Base-by-base conservation (phyloP, 2,797 vertebrate species). In the Iguana delicatissima region DNA sequence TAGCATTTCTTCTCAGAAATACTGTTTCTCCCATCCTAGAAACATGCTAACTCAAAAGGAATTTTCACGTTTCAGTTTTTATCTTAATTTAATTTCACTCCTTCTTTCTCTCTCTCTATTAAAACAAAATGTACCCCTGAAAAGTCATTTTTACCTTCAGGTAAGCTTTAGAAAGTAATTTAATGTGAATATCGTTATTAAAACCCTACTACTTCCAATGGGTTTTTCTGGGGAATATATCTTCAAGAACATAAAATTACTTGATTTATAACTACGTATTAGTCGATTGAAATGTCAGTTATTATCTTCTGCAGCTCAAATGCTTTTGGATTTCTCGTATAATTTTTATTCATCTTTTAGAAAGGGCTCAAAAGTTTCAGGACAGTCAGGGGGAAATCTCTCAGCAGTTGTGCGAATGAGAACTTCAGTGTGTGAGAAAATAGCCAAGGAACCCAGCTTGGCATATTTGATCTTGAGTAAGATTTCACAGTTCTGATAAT, bases 271-370 rank as follows among this genome's bases (percentile, higher is more conserved):
- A 85, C 90, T 89, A 80, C 89, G 32, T 62, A 93, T 95, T 96
- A 95, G 86, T 95, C 90, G 84, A 93, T 85, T 94, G 89, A 96
- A 96, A 97, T 94, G 90, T 92, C 96, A 96, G 89, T 96, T 96
- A 95, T 95, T 94, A 95, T 95, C 93, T 94, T 24, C 64, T 72
- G 86, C 35, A 91, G 76, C 24, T 96, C 96, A 95, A 62, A 94
- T 91, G 93, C 88, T 72, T 95, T 46, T 94, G 91, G 52, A 94
- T 95, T 76, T 96, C 76, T 85, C 91, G 74, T 85, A 93, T 92
- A 94, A 95, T 95, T 96, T 69, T 93, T 94, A 95, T 95, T 85
- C 46, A 94, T 89, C 42, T 95, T 95, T 85, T 90, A 91, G 91
- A 94, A 91, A 73, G 90, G 22, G 20, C 92, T 94, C 59, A 91